Evolutionary conservation across 1,140 invertebrate genomes (phyloP), one percentile per base, ranked within the genome.

Genomic region (Drosophila erecta): DNA sequence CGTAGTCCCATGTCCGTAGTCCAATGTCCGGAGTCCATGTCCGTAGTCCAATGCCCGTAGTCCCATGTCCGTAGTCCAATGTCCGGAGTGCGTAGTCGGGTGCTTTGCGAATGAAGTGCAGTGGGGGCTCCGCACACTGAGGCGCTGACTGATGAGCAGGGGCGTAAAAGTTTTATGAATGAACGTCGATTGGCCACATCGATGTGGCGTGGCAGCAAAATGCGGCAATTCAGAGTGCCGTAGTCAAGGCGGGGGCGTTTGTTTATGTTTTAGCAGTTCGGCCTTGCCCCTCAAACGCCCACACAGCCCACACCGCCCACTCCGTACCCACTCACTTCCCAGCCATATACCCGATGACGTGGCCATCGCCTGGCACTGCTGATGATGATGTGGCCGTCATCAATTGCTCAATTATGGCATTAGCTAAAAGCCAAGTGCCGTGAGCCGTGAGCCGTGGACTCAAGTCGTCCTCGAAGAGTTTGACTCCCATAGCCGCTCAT

Each of bases 81-180:
- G 24, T 22, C 41, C 43, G 17, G 11, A 27, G 37, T 38, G 0
- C 14, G 4, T 4, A 14, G 44, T 27, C 30, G 20, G 12, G 57
- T 8, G 24, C 10, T 15, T n/a, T 15, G 24, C 8, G 1, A 49
- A 10, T 7, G 6, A 10, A 27, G 8, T 55, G 20, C 49, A 60
- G 27, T 14, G 37, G 38, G 38, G 10, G 10, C 14, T 27, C 22
- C 22, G 33, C 44, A 20, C 3, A 27, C 44, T 14, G 20, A 22
- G 61, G 65, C 38, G 35, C 30, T 44, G 47, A 53, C 61, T 38
- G 66, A 67, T 66, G 49, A 43, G 38, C 33, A 53, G 41, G 44
- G 50, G 37, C 69, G 79, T 72, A 76, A 55, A 65, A 77, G 38
- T 87, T 81, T 86, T 87, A 86, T 86, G 83, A 86, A 86, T 87